Percentiles rank a stretch among this genome's conserved stretches.
Evolutionary conservation across 2,797 vertebrate species (phyloP).

Genomic region (Yasuhikotakia modesta): DNA sequence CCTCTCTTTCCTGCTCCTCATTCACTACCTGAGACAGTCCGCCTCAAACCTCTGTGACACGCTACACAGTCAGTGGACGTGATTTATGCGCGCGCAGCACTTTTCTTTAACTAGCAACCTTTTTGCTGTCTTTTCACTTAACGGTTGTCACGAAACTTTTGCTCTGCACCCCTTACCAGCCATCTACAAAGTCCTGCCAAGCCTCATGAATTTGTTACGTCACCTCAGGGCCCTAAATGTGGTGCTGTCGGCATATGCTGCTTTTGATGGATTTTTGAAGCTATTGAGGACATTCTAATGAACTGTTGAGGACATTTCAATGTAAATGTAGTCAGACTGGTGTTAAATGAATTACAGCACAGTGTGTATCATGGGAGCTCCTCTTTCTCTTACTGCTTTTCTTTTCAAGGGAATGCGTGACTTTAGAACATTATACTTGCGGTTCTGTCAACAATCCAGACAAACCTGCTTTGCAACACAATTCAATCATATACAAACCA

Average conservation of each 20-base stretch:
- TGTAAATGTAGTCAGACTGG: neutral
- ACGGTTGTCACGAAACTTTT: slow-evolving; percentile 16
- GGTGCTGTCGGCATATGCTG: slow-evolving; percentile 2
- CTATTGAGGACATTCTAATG: neutral
- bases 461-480: neutral
- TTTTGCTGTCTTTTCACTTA: neutral
- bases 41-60: neutral
- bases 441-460: neutral
- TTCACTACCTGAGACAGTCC: neutral
- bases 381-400: slow-evolving; percentile 1
- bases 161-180: slow-evolving; percentile 3
- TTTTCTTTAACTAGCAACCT: slow-evolving; percentile 12
- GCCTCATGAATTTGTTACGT: slow-evolving; percentile 15
- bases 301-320: slow-evolving; percentile 19
- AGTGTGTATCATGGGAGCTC: neutral
- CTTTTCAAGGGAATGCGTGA: neutral
- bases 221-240: slow-evolving; percentile 7
- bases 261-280: slow-evolving; percentile 5
- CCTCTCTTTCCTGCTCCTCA: neutral
- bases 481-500: neutral
- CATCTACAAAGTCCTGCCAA: neutral
- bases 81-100: slow-evolving; percentile 16
- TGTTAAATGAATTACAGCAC: neutral
- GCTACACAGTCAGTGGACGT: slow-evolving; percentile 1
- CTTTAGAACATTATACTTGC: neutral